phyloP scores from a whole-genome alignment of 2,113 vertebrate genomes.

The Cynocephalus volans region DNA sequence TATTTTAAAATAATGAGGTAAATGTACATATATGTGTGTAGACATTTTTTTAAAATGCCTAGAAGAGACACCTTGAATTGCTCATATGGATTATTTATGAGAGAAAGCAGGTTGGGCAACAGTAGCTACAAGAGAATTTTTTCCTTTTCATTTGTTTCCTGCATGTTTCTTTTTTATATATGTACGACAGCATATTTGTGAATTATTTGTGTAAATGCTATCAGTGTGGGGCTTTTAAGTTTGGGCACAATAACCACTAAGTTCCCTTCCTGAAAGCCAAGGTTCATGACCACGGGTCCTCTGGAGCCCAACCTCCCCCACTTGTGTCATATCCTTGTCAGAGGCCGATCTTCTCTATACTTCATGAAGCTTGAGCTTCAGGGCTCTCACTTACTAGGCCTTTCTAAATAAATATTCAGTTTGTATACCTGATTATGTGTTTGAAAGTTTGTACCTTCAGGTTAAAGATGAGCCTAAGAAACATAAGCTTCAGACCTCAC shows the following conservation, averaged over 20 bases:
- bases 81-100: too few species aligned
- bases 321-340: too few species aligned
- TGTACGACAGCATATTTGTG: background rate
- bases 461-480: background rate
- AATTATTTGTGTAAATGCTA: background rate
- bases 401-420: background rate
- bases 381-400: background rate
- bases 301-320: background rate
- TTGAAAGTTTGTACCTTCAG: background rate
- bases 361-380: background rate
- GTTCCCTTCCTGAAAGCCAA: background rate
- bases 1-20: background rate
- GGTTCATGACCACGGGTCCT: background rate
- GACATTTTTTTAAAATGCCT: background rate
- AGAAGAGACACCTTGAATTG: too few species aligned
- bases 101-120: background rate
- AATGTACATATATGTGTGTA: rapidly evolving
- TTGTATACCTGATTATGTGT: background rate
- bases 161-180: background rate
- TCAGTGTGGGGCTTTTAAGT: background rate
- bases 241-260: background rate
- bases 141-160: background rate
- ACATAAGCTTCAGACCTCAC: background rate
- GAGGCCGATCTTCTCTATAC: too few species aligned
- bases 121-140: background rate